Base-by-base conservation (phyloP, 2,888 invertebrate genomes). In the Onchidella celtica region DNA sequence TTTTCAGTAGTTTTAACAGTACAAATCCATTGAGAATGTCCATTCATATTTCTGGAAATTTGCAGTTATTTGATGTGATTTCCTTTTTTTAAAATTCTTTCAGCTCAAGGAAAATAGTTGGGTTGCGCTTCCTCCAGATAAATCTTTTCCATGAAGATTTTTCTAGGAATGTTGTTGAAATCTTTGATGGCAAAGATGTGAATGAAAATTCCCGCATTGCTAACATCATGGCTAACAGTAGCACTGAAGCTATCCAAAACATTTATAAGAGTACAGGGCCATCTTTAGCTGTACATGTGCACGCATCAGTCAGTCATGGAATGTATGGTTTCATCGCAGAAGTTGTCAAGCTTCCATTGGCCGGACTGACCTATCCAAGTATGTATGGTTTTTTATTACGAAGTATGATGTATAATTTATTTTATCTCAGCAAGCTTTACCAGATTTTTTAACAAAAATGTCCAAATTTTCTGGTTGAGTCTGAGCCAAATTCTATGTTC, bases 281-380 rank as follows among this genome's bases (percentile, higher is more conserved):
- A 80, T 86, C 89, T 0, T 84, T 99, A 87, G 98, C 98, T 89
- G 95, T 99, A 0, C 96, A 97, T 90, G 93, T 99, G 29, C 97
- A 98, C 90, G 98, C 98, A 0, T 98, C 98, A 87, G 98, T 99
- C 34, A 99, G 99, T 0, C 97, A 98, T 38, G 96, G 95, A 95
- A 87, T 86, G 24, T 97, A 98, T 93, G 99, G 99, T 34, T 99
- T 99, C 91, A 97, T 99, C 85, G 99, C 99, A 24, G 99, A 99
- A 94, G 96, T 99, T 74, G 96, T 99, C 0, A 98, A 98, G 0
- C 94, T 99, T 61, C 99, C 99, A 0, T 85, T 90, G 32, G 88
- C 92, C 32, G 91, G 91, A 74, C 86, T 90, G 4, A 90, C 91
- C 4, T 91, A 91, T 85, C 89, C 91, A 84, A 90, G 91, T 91